Evolutionary conservation across 2,113 vertebrate species (phyloP).

Genomic region (Columbina picui): DNA sequence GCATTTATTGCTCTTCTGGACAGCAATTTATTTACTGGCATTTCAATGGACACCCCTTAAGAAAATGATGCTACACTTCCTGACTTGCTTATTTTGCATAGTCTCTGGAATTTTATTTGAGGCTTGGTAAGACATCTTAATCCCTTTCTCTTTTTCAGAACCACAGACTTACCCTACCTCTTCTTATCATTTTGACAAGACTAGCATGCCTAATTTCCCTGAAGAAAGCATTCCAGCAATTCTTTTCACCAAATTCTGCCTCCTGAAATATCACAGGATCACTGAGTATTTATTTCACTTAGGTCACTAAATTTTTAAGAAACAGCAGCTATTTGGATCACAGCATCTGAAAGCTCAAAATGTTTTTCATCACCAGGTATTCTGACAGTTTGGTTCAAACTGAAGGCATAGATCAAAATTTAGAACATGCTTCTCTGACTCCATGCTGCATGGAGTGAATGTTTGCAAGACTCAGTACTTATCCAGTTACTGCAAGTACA

Average conservation of each 20-base stretch:
- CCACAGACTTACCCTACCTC: not conserved
- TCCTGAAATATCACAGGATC: not conserved
- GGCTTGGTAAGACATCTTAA: not conserved
- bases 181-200: not conserved
- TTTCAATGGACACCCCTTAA: not conserved
- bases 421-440: not conserved
- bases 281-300: not conserved
- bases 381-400: not conserved
- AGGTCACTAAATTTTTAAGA: not conserved
- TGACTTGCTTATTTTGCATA: not conserved
- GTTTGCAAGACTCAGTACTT: not conserved
- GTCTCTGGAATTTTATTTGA: not conserved
- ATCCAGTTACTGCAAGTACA: not conserved
- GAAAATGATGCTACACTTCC: not conserved
- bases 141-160: not conserved
- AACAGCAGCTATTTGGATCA: not conserved
- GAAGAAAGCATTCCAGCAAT: not conserved
- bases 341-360: not conserved
- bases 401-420: not conserved
- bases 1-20: not conserved
- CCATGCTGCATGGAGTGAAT: not conserved
- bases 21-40: not conserved
- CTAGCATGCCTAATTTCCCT: not conserved
- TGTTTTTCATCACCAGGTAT: not conserved
- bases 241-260: not conserved